Evolutionary conservation across 2,888 invertebrate species (phyloP), one percentile per base, ranked within the genome.

Genomic region (Cerceris ruficornis): DNA sequence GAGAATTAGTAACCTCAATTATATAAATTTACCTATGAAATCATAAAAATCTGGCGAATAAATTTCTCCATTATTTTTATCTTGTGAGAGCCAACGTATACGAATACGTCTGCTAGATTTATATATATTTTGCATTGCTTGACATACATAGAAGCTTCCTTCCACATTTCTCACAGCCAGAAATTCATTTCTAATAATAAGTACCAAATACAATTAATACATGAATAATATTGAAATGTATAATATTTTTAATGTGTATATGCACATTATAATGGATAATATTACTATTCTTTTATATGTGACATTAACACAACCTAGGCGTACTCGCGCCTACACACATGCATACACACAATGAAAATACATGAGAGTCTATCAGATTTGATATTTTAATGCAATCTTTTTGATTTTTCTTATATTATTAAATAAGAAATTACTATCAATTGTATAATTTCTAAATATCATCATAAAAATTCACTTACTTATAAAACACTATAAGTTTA

Each of bases 1-100:
- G 28, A 28, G 28, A 28, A 28, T 1, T 28, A 28, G 28, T 28
- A 28, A 1, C 28, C 28, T 28, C 28, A 28, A 28, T 28, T 28
- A 15, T n/a, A 42, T 58, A 52, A 77, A 67, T 52, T 85, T 92
- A 96, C 97, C 97, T 88, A 97, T 98, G 81, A 94, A 94, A 91
- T 98, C 98, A 92, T 97, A 97, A 93, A 98, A 98, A 93, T 98
- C 98, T 0, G 97, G 97, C 76, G 96, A 96, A 93, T 97, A 98
- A 2, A 96, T 95, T 92, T 95, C 95, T 2, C 95, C 95, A 9
- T 94, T 93, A 41, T 93, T 93, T 92, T 95, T 95, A 85, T 96
- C 96, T 91, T 97, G 96, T 0, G 97, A 96, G 66, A 98, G 93
- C 98, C 98, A 98, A 89, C 97, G 96, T 87, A 98, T 98, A 90